Evolutionary conservation across 2,888 invertebrate species (phyloP), one percentile per base, ranked within the genome.

Genomic region (Melitaea athalia): DNA sequence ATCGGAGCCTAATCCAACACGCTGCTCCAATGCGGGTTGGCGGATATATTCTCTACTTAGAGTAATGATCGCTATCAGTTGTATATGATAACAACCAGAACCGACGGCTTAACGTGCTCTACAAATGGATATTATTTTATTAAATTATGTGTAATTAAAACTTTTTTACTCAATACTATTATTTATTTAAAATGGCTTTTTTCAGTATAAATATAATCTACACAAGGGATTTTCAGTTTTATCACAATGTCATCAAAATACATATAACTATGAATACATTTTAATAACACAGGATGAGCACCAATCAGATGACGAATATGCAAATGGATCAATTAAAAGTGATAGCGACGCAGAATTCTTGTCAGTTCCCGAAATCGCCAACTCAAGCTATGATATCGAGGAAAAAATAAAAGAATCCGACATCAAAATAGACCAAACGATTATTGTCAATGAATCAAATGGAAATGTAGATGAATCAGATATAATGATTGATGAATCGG

Each of bases 161-260:
- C 0, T 45, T 14, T 11, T 45, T 45, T 45, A 14, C 0, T 11
- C 43, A 3, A 45, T 45, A 14, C 11, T 11, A 15, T n/a, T 50
- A 52, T 17, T 52, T 17, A 24, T 17, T 24, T 5, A 17, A 49
- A 49, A 49, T 49, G 4, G 1, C 3, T n/a, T n/a, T 14, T 49
- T 49, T 14, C 47, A 45, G 45, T 45, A 11, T 14, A 45, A 71
- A 65, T 24, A 59, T 6, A 43, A 65, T 33, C 38, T 31, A 17
- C 31, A 38, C 49, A 55, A 24, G 33, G 15, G 47, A 4, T 31
- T 73, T 24, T 69, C 73, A 17, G 59, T 50, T 50, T 61, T 73
- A 55, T 53, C 61, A 10, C 45, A 24, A 12, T 52, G 31, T 10
- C 64, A 69, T 17, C 52, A 59, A 33, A 59, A 64, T 15, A 8